Conservation (phyloP, 2,797 vertebrate genomes). For the Lates japonicus region DNA sequence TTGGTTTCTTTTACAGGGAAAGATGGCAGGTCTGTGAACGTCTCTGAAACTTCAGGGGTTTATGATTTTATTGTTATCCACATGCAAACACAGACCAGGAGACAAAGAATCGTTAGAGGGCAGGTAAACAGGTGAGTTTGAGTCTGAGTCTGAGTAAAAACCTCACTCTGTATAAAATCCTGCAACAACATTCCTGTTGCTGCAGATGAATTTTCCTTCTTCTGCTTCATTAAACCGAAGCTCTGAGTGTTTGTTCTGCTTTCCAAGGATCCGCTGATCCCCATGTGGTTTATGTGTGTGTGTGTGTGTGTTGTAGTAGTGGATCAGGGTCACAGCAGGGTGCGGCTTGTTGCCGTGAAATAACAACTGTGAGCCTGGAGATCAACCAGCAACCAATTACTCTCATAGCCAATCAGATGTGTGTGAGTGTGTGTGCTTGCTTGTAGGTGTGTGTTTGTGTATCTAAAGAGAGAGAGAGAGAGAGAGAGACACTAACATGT, state of each 20-base stretch:
- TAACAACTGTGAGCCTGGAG: slow-evolving; percentile 17
- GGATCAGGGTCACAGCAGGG: slow-evolving; percentile 49
- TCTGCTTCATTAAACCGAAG: not conserved
- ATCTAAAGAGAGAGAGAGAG: too few relatives aligned
- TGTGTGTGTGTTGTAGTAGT: slow-evolving; percentile 23
- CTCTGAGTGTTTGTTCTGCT: not conserved
- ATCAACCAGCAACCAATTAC: slow-evolving; percentile 1
- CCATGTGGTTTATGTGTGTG: not conserved
- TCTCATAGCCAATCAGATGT: slow-evolving; percentile 11
- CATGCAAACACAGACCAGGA: too few relatives aligned
- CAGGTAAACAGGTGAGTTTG: too few relatives aligned
- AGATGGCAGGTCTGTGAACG: too few relatives aligned
- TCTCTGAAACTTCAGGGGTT: too few relatives aligned
- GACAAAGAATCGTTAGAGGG: too few relatives aligned
- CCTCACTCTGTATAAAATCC: too few relatives aligned
- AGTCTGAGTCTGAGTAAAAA: too few relatives aligned
- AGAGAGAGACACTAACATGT: too few relatives aligned
- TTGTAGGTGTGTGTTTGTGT: not conserved
- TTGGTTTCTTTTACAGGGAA: too few relatives aligned
- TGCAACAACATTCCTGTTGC: too few relatives aligned
- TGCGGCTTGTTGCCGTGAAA: slow-evolving; percentile 26
- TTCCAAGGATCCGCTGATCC: slow-evolving; percentile 4
- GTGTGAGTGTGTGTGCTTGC: not conserved
- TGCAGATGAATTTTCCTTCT: not conserved
- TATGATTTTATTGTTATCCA: too few relatives aligned